A percentile compares a stretch with the other conserved stretches of the same genome.
phyloP scores from a whole-genome alignment of 1,140 invertebrate genomes.

The Orchestia grillus region DNA sequence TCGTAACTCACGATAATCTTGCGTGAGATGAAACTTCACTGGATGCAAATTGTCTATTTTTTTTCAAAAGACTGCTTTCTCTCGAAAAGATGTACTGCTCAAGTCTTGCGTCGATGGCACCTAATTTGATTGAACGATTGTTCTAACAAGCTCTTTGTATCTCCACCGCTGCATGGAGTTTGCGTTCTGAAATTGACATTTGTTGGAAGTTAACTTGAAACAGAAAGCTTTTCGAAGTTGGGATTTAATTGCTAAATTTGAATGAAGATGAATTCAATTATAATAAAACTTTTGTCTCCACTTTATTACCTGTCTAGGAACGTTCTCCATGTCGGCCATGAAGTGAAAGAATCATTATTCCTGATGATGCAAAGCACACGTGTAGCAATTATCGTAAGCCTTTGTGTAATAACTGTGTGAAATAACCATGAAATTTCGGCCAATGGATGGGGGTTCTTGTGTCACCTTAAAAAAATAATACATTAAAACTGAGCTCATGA shows the following conservation, averaged over 20 bases:
- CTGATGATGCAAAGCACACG: too few relatives aligned
- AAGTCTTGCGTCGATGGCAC: background rate
- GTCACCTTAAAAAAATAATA: background rate
- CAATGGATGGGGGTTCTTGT: background rate
- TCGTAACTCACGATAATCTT: too few relatives aligned
- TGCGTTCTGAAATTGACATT: background rate
- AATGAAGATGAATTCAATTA: background rate
- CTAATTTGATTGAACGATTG: background rate
- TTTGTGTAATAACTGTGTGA: too few relatives aligned
- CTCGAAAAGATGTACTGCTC: background rate
- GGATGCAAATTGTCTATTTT: background rate
- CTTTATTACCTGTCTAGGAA: background rate
- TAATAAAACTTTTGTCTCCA: background rate
- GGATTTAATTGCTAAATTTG: background rate
- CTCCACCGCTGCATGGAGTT: background rate
- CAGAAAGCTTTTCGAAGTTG: background rate
- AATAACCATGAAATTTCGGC: too few relatives aligned
- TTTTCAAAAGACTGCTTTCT: background rate
- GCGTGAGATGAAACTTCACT: background rate
- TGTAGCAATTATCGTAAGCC: too few relatives aligned
- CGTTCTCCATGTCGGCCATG: too few relatives aligned
- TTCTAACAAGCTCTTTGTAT: background rate
- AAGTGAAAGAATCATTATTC: too few relatives aligned
- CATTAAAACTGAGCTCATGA: background rate
- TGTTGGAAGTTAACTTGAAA: background rate